Evolutionary conservation across 35 echinoderm and acorn worm species (phyloP), one percentile per base, ranked within the genome.

Genomic region (Apostichopus japonicus): DNA sequence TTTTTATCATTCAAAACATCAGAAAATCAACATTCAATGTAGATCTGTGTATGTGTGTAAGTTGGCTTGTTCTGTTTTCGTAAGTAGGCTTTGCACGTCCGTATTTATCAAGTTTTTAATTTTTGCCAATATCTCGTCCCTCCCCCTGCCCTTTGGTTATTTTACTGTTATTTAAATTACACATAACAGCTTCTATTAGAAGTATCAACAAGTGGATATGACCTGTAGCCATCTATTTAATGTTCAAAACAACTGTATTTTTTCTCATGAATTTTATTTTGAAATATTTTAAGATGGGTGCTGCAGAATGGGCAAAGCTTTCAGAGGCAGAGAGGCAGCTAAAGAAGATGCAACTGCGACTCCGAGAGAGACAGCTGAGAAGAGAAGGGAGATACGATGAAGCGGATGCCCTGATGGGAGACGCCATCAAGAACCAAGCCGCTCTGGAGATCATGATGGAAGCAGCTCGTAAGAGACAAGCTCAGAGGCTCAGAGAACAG

Each of bases 341-440:
- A 16, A 75, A 84, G 73, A 75, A 96, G 54, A 83, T 95, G 73
- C 92, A 99, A 59, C 87, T 92, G 79, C 96, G 83, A 75, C 87
- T 99, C 10, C 78, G 93, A 63, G 97, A 99, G 93, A 91, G 95
- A 67, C 93, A 91, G 53, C 83, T 94, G 13, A 95, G 97, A 57
- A 95, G 94, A 55, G 97, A 99, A 23, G 97, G 97, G 1, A 96
- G 92, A 75, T 87, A 96, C 65, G 95, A 99, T 79, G 93, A 99
- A 73, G 92, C 93, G 8, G 93, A 75, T 11, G 56, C 89, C 2
- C 81, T 99, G 19, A 79, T 99, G 33, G 95, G 97, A 72, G 95
- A 96, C 51, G 89, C 92, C 54, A 77, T 88, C 55, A 99, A 96
- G 92, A 23, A 62, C 10, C 67, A 90, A 56, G 72, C 27, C 2